Evolutionary conservation across 2,113 vertebrate species (phyloP).

Genomic region (Dromiciops gliroides): DNA sequence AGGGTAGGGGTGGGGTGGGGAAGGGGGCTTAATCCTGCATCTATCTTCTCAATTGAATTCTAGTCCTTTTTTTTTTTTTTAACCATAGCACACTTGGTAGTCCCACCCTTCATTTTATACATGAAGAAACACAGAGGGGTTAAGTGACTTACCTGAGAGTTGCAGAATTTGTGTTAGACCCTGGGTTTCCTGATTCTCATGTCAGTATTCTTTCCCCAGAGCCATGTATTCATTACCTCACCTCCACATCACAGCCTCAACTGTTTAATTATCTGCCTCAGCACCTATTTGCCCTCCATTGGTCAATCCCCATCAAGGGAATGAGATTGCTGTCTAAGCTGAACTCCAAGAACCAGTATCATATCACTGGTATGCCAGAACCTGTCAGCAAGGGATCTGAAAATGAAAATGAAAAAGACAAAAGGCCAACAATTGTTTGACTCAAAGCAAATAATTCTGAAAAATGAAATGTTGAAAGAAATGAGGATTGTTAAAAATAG

Average conservation of each 20-base stretch:
- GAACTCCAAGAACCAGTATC: neutral
- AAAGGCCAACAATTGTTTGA: neutral
- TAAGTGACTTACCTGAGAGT: neutral
- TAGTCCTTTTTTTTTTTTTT: neutral
- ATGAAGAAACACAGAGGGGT: neutral
- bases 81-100: neutral
- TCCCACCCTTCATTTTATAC: neutral
- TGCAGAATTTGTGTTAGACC: neutral
- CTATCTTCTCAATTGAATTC: neutral
- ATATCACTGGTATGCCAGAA: neutral
- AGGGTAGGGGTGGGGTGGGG: no score
- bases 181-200: conserved; percentile 24
- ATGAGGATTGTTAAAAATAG: conserved; percentile 12
- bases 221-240: neutral
- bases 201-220: neutral
- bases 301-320: neutral
- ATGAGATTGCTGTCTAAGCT: neutral
- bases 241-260: neutral
- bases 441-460: conserved; percentile 23
- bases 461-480: conserved; percentile 8
- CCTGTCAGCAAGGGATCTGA: conserved; percentile 11
- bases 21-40: neutral
- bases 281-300: neutral
- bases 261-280: neutral
- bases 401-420: conserved; percentile 29